Percentiles rank a stretch among this genome's conserved stretches.
Conservation (phyloP, 1,140 invertebrate species). For the Leptinotarsa undecemlineata region DNA sequence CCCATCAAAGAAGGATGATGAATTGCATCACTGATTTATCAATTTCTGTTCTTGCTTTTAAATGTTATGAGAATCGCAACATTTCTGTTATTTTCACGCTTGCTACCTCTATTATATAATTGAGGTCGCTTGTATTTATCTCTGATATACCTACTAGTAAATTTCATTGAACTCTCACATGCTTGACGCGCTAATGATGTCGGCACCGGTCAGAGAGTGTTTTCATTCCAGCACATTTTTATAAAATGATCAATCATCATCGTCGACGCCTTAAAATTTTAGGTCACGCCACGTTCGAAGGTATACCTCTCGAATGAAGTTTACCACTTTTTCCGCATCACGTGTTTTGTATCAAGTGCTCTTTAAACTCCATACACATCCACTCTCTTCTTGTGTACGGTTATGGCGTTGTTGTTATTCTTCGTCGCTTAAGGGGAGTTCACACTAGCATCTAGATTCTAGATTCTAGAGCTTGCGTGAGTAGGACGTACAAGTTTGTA, state of each 20-base stretch:
- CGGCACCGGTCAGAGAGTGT: neutral
- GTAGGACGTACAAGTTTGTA: no score
- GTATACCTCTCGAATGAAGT: neutral
- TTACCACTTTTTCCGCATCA: neutral
- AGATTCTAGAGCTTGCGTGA: no score
- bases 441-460: no score
- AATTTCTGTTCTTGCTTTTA: no score
- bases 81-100: no score
- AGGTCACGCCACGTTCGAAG: neutral
- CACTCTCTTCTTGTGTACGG: neutral
- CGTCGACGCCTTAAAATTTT: neutral
- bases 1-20: no score
- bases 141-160: no score
- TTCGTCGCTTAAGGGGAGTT: neutral
- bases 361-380: neutral
- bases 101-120: no score
- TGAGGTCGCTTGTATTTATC: no score
- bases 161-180: no score
- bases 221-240: neutral
- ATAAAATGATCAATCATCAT: neutral
- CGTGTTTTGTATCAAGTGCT: neutral
- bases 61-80: no score
- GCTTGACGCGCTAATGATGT: neutral
- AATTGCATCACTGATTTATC: no score
- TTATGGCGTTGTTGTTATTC: neutral